Percentiles rank a stretch among this genome's conserved stretches.
phyloP scores from a whole-genome alignment of 1,140 invertebrate species.

The Sipha flava region DNA sequence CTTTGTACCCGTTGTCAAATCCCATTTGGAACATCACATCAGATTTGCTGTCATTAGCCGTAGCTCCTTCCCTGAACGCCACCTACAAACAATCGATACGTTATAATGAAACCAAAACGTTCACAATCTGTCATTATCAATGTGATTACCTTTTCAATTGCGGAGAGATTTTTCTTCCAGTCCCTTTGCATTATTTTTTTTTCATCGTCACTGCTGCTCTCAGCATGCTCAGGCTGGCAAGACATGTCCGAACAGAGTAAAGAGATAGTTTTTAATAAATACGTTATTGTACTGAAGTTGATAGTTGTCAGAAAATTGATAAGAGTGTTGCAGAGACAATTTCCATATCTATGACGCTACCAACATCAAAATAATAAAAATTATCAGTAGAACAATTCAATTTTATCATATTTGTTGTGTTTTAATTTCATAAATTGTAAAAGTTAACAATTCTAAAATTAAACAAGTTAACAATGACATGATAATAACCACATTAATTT shows the following conservation, averaged over 20 bases:
- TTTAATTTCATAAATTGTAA: no score
- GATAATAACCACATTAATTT: no score
- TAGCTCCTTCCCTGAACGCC: constrained; percentile 3
- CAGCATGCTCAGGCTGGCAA: not conserved
- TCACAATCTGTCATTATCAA: not conserved
- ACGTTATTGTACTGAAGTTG: no score
- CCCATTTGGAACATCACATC: constrained; percentile 1
- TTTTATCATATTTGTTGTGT: no score
- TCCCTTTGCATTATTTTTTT: constrained; percentile 18
- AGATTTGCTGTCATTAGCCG: not conserved
- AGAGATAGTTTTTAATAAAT: no score
- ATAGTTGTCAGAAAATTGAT: no score
- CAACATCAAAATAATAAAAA: no score
- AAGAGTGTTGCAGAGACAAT: no score
- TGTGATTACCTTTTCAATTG: not conserved
- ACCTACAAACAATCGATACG: not conserved
- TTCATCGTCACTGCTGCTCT: not conserved
- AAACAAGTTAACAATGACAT: no score
- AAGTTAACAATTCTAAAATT: no score
- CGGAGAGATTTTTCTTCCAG: not conserved
- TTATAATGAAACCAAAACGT: not conserved
- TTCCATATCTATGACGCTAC: no score
- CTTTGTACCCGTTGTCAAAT: not conserved
- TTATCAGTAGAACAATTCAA: no score
- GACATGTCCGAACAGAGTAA: not conserved